Evolutionary conservation across 1,140 invertebrate species (phyloP).

Genomic region (Euwallacea similis): DNA sequence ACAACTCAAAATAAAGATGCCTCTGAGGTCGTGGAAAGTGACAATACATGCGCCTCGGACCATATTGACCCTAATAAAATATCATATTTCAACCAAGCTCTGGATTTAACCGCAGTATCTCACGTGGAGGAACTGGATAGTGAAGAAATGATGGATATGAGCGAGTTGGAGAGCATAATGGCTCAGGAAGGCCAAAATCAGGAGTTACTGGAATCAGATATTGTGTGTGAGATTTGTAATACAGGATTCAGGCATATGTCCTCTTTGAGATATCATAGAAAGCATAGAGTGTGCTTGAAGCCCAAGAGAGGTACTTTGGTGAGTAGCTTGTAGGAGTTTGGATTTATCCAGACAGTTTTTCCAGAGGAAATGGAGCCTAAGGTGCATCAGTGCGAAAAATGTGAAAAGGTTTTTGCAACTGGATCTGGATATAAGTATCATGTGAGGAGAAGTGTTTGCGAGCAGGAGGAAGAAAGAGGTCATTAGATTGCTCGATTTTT

Average conservation of each 20-base stretch:
- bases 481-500: not conserved
- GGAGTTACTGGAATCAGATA: slow-evolving; percentile 9
- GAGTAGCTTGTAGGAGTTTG: not conserved
- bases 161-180: slow-evolving; percentile 4
- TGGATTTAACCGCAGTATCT: slow-evolving; percentile 4
- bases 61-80: slow-evolving; percentile 12
- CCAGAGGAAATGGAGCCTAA: slow-evolving; percentile 22
- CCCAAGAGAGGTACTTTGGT: slow-evolving; percentile 23
- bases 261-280: slow-evolving; percentile 31
- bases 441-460: slow-evolving; percentile 27
- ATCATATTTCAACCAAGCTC: not conserved
- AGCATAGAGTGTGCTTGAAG: slow-evolving; percentile 31
- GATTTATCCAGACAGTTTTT: not conserved
- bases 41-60: not conserved
- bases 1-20: not conserved
- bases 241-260: slow-evolving; percentile 29
- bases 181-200: not conserved
- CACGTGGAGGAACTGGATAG: slow-evolving; percentile 5
- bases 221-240: slow-evolving; percentile 27
- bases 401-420: slow-evolving; percentile 28
- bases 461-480: slow-evolving; percentile 30
- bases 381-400: slow-evolving; percentile 21
- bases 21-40: too few species aligned
- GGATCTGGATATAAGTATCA: slow-evolving; percentile 27
- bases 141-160: slow-evolving; percentile 15